A percentile compares a stretch with the other conserved stretches of the same genome.
phyloP scores from a whole-genome alignment of 2,113 vertebrate species.

The Azemiops feae region DNA sequence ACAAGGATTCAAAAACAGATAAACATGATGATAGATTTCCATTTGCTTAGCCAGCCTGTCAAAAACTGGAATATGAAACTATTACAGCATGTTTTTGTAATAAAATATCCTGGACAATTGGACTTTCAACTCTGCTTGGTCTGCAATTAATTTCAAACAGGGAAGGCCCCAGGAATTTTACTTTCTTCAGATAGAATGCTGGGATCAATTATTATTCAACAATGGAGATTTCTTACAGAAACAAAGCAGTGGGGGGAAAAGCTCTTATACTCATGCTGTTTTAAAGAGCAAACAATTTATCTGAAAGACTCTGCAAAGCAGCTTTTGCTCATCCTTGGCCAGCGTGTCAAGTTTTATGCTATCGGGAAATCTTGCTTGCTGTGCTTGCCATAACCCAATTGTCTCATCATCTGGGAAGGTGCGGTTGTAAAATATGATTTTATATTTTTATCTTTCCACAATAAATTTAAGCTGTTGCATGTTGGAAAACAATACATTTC shows the following conservation, averaged over 20 bases:
- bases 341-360: conserved; percentile 12
- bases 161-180: conserved; percentile 55
- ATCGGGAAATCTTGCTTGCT: conserved; percentile 22
- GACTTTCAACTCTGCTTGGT: conserved; percentile 47
- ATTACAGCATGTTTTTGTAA: conserved; percentile 37
- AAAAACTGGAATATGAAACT: conserved; percentile 41
- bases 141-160: conserved; percentile 51
- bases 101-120: conserved; percentile 51
- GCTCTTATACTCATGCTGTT: conserved; percentile 35
- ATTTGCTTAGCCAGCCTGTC: conserved; percentile 45
- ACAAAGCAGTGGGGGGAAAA: conserved; percentile 28
- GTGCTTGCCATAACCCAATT: conserved; percentile 29
- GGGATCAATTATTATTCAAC: conserved; percentile 57
- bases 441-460: conserved; percentile 21
- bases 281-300: conserved; percentile 31
- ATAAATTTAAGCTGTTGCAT: conserved; percentile 39
- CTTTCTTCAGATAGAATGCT: conserved; percentile 24
- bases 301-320: conserved; percentile 20
- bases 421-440: conserved; percentile 42
- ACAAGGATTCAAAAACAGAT: conserved; percentile 47
- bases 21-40: conserved; percentile 57
- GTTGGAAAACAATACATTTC: conserved; percentile 36
- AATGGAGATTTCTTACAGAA: conserved; percentile 39
- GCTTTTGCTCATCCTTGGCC: conserved; percentile 38
- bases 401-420: conserved; percentile 44